Evolutionary conservation across 1,140 invertebrate genomes (phyloP), one percentile per base, ranked within the genome.

Genomic region (Zaprionus africanus): DNA sequence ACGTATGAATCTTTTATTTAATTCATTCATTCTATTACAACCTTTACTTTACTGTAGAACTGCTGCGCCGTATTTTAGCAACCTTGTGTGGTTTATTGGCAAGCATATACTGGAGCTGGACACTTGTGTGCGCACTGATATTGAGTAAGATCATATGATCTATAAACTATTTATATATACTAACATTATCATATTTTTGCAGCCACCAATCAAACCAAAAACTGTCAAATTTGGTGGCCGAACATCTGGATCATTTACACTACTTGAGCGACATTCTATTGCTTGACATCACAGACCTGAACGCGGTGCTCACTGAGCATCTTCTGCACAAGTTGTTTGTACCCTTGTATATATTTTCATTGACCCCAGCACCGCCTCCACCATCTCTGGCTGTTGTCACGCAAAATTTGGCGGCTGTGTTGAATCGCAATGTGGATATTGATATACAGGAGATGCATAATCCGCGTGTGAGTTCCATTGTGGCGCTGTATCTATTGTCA

Each of bases 51-150:
- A n/a, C 28, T 90, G n/a, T 74, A 95, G 97, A 93, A 99, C 99
- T 56, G 98, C 98, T 51, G 97, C 98, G 24, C 98, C 98, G 11
- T 99, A 99, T 94, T 99, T 99, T 92, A 99, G 98, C 73, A 99
- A 99, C 94, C 94, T 99, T 26, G 98, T 99, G n/a, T 99, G 98
- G 98, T 99, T 99, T 90, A 99, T 99, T 92, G 99, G 98, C 58
- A 99, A 98, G 94, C 98, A 99, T 93, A 98, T 99, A 67, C 94
- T 99, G 69, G 98, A 99, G 93, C 93, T 99, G 58, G 98, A 99
- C 93, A 95, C 95, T 5, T 99, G 98, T 94, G 97, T 99, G 28
- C 95, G 98, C 87, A 97, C 98, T 92, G 98, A 98, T 94, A 96
- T 97, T 61, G 98, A 99, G 98, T 99, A 94, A 96, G 96, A 94